Percentiles rank a stretch among this genome's conserved stretches.
Evolutionary conservation across 1,140 invertebrate species (phyloP).

Genomic region (Manduca sexta): DNA sequence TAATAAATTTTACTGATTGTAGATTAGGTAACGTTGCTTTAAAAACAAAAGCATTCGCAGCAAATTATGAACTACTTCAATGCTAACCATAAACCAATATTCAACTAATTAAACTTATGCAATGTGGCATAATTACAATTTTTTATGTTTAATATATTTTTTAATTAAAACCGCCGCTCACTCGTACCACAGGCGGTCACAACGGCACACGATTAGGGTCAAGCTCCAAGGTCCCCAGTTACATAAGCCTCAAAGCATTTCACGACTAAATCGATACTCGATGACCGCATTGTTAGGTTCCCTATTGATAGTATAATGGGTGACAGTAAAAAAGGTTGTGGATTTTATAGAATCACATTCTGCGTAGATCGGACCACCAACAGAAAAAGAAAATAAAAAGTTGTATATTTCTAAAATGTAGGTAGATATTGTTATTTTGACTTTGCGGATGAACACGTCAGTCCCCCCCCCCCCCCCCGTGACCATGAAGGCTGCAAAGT

Average conservation of each 20-base stretch:
- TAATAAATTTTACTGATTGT: too few relatives aligned
- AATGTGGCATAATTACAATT: background rate
- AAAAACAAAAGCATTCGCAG: too few relatives aligned
- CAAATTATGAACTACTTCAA: too few relatives aligned
- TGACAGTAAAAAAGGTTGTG: background rate
- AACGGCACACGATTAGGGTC: conserved; percentile 63
- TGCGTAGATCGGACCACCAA: too few relatives aligned
- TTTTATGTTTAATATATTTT: conserved; percentile 1
- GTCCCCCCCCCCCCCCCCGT: too few relatives aligned
- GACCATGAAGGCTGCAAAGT: too few relatives aligned
- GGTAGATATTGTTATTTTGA: too few relatives aligned
- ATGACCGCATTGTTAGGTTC: conserved; percentile 11
- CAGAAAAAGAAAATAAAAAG: background rate
- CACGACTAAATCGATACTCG: conserved; percentile 31
- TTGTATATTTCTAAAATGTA: background rate
- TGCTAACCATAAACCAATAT: too few relatives aligned
- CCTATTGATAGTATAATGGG: background rate
- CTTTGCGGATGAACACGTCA: too few relatives aligned
- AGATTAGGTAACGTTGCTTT: too few relatives aligned
- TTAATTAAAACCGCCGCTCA: conserved; percentile 16
- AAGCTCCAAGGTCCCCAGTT: conserved; percentile 61
- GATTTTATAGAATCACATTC: background rate
- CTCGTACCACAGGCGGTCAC: conserved; percentile 44
- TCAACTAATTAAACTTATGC: too few relatives aligned
- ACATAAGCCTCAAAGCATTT: conserved; percentile 60